Conservation (phyloP, 2,113 vertebrate genomes). For the Misgurnus anguillicaudatus region DNA sequence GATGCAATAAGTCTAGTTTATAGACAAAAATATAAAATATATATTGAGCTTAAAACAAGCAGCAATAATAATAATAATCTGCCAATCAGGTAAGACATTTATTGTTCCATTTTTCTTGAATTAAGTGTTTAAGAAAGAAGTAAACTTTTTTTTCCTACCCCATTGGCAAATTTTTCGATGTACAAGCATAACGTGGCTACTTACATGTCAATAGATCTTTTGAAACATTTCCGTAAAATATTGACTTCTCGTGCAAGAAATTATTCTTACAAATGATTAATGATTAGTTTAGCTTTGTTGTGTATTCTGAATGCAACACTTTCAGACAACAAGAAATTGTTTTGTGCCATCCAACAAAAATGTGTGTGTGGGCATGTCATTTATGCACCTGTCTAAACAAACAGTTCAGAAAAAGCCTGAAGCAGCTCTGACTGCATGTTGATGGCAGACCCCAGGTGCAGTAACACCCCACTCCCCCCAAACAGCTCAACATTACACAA, state of each 20-base stretch:
- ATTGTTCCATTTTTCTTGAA: no score
- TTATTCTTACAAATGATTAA: not conserved
- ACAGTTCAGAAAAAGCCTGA: constrained; percentile 9
- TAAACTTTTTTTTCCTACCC: no score
- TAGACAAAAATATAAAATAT: no score
- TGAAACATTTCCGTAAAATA: not conserved
- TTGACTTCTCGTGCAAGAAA: not conserved
- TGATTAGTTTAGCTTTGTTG: no score
- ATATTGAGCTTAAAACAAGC: no score
- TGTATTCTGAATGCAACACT: not conserved
- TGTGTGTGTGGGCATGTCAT: constrained; percentile 1
- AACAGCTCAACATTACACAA: constrained; percentile 5
- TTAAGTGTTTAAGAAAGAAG: no score
- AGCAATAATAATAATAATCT: no score
- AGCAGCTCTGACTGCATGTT: constrained; percentile 15
- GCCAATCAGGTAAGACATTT: no score
- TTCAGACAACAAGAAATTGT: not conserved
- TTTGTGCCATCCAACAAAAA: not conserved
- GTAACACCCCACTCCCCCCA: not conserved
- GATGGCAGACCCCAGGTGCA: constrained; percentile 27
- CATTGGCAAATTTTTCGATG: no score
- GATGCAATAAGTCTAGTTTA: no score
- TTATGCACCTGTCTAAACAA: constrained; percentile 5
- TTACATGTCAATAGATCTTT: no score
- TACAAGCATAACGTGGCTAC: no score